phyloP scores from a whole-genome alignment of 35 echinoderm and acorn worm species.

The Diadema setosum region DNA sequence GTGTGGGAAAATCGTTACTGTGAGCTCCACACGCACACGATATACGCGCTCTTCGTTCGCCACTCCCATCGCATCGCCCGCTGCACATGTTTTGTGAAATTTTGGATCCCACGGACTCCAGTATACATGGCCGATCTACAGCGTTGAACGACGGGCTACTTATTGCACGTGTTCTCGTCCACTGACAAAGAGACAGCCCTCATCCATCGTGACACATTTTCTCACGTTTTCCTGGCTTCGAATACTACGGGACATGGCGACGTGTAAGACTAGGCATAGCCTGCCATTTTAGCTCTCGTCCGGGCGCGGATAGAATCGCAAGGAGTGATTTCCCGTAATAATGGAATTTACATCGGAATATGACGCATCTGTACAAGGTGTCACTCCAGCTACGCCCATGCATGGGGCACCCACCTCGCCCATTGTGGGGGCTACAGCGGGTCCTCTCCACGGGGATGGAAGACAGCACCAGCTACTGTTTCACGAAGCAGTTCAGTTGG shows the following conservation, averaged over 20 bases:
- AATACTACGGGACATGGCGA: too few species aligned
- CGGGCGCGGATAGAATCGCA: too few species aligned
- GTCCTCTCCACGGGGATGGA: neutral
- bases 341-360: conserved; percentile 13
- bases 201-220: too few species aligned
- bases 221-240: too few species aligned
- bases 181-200: too few species aligned
- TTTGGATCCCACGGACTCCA: neutral
- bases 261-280: too few species aligned
- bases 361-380: neutral
- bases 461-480: conserved; percentile 17
- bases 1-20: neutral
- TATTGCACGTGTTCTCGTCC: neutral
- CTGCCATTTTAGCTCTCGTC: too few species aligned
- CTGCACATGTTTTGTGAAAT: neutral
- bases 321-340: too few species aligned
- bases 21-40: neutral
- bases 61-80: neutral
- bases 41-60: neutral
- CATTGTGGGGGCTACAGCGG: neutral
- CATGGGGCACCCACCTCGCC: neutral
- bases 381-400: neutral
- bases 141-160: neutral
- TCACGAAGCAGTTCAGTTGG: conserved; percentile 65
- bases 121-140: neutral